Evolutionary conservation across 2,113 vertebrate species (phyloP), one percentile per base, ranked within the genome.

Genomic region (Rhinolophus ferrumequinum): DNA sequence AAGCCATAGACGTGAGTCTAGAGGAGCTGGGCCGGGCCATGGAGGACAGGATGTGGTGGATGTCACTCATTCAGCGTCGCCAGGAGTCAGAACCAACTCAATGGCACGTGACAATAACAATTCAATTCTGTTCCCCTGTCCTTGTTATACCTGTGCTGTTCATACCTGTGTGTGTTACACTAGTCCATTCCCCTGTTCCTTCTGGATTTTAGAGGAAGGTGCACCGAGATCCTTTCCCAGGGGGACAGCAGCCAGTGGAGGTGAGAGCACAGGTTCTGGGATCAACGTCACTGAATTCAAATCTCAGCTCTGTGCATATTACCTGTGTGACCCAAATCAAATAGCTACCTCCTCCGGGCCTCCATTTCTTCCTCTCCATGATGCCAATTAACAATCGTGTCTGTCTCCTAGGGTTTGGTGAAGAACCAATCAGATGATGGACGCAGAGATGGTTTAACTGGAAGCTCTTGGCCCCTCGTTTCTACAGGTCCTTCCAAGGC

Each of bases 361-460:
- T 52, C 21, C 1, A 4, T 30, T 35, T 67, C 67, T 11, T 56
- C 54, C 14, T 60, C 41, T n/a, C 22, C 50, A 24, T 10, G 33
- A 62, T 9, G 21, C 3, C 6, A 38, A 18, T 52, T 15, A 24
- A 21, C 10, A 0, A 44, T 2, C 3, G 3, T 4, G 15, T 10
- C 60, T 75, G 30, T 28, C 24, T 30, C 28, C 35, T 15, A 0
- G 5, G 58, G 30, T 8, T 44, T 44, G 28, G 12, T 2, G 30
- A 60, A 44, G 73, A 58, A 33, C 3, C 1, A 2, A 0, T 0
- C 9, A n/a, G 18, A 52, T 10, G 50, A 5, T 4, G 2, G 33
- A 1, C 1, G 0, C 1, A 0, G 41, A 47, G 82, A 26, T 26
- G 60, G 24, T 38, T 8, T 82, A 54, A 12, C 8, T 0, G 6